Base-by-base conservation (phyloP, 2,113 vertebrate genomes). In the Siniperca knerii region DNA sequence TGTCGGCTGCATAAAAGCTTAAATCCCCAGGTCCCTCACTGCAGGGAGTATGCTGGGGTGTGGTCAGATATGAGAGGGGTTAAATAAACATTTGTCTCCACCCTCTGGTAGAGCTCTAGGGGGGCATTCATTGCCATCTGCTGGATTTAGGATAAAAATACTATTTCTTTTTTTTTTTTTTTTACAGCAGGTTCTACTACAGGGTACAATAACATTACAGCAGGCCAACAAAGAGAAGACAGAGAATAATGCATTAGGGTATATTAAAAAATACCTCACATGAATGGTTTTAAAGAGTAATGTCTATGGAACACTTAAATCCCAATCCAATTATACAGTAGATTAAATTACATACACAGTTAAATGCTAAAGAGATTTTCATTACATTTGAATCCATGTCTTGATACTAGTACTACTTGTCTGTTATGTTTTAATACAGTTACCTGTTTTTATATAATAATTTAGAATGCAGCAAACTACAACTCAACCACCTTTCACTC, bases 11-110 rank as follows among this genome's bases (percentile, higher is more conserved):
- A 62, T 42, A 13, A 29, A 68, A 42, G 68, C 10, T 0, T 7
- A 12, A 79, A n/a, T 69, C 33, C 62, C 33, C 13, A 12, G 10
- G 25, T 57, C 35, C 25, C n/a, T 76, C 72, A 9, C 85, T 73
- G 84, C 55, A 67, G 54, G 77, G 64, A 72, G 52, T 75, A 8
- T 8, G 67, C 35, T 61, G 60, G 54, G 57, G 9, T 67, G 72
- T 40, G 23, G 29, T 82, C 71, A 74, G 23, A 81, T 67, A 69
- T 55, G 60, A 73, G 69, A 71, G 42, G 69, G 83, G 87, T 90
- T 2, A 90, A 91, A 90, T 13, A 84, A 80, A 90, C 75, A 86
- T 76, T 71, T 80, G 88, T 87, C 88, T 84, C 73, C 52, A 25
- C 83, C 60, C 64, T 83, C 77, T 89, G 54, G 79, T 44, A 4